A percentile compares a stretch with the other conserved stretches of the same genome.
Evolutionary conservation across 2,888 invertebrate species (phyloP).

Genomic region (Autographa gamma): DNA sequence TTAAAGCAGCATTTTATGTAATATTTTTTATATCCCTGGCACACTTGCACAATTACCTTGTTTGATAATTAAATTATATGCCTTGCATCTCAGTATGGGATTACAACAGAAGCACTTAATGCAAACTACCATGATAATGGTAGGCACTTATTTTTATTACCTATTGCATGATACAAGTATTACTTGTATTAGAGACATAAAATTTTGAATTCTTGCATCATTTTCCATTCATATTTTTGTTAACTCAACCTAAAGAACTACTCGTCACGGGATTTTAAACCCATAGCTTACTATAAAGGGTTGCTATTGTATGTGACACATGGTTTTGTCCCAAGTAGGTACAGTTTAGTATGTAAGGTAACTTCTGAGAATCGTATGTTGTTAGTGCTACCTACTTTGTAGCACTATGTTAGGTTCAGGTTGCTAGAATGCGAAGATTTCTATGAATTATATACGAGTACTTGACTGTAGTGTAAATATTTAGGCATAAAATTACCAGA

Average conservation of each 20-base stretch:
- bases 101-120: neutral
- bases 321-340: neutral
- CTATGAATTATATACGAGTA: conserved; percentile 21
- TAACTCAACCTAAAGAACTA: neutral
- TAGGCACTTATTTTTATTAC: neutral
- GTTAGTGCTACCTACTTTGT: conserved; percentile 36
- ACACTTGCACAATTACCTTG: neutral
- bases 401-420: neutral
- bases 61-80: neutral
- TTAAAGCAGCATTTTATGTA: too few species aligned
- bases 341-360: conserved; percentile 1
- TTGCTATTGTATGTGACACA: conserved; percentile 10
- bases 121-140: neutral
- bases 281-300: neutral
- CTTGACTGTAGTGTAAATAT: neutral
- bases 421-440: conserved; percentile 19
- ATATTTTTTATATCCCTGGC: neutral
- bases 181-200: neutral
- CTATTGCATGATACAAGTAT: neutral
- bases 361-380: conserved; percentile 26
- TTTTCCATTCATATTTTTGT: neutral
- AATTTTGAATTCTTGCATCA: neutral
- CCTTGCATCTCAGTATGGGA: neutral
- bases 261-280: neutral
- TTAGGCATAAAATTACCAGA: neutral